Base-by-base conservation (phyloP, 2,888 invertebrate species). In the Acleris holmiana region DNA sequence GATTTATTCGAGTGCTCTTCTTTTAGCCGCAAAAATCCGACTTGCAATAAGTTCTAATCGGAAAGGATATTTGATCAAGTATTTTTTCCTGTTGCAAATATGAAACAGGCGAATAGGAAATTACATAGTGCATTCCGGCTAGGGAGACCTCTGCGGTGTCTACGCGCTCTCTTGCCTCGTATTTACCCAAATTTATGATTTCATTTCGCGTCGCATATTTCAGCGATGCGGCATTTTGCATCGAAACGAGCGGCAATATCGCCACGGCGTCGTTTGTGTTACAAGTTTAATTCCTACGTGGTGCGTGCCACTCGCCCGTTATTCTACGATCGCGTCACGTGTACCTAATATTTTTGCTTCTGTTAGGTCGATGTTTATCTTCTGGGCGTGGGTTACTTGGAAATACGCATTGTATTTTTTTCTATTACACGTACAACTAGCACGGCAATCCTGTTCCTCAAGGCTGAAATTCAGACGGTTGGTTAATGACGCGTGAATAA, bases 121-220 rank as follows among this genome's bases (percentile, higher is more conserved):
- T 60, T 55, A 54, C 65, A 46, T 15, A 55, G 55, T 65, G 65
- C 59, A 65, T 53, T 46, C 48, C 47, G 48, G 25, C 35, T 47
- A n/a, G 58, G 40, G 59, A 19, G 19, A 54, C 54, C 63, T 63
- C 44, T 23, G 64, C 58, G 7, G 55, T 23, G 53, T 64, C 64
- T 58, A 41, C 55, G 58, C 56, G 61, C 41, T 41, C 60, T 61
- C 65, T 61, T 67, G 65, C 61, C 57, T 61, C 59, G 68, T 63
- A 68, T 68, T 69, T 62, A 69, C 67, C 51, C 49, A 65, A 62
- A 69, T 68, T 69, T 69, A 69, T 69, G 69, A 67, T 69, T 69
- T 69, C 67, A 69, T 69, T 69, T 69, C 61, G 65, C 61, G 61
- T 65, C 65, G 66, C 69, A 67, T 69, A 67, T 67, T 67, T 69